Percentiles rank a stretch among this genome's conserved stretches.
Conservation (phyloP, 2,113 vertebrate species). For the Hepsetus odoe region DNA sequence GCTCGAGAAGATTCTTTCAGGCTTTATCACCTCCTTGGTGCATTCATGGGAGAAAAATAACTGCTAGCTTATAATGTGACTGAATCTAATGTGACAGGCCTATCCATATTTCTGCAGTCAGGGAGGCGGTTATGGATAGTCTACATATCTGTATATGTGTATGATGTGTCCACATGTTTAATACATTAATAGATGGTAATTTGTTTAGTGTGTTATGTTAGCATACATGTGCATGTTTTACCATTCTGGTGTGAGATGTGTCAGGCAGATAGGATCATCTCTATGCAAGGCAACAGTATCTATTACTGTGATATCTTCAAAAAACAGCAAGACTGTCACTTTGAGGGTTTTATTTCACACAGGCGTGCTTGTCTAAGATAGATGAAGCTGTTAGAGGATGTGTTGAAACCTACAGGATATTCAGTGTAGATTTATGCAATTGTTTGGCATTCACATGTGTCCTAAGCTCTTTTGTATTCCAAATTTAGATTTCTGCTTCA, state of each 20-base stretch:
- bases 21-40: slow-evolving; percentile 15
- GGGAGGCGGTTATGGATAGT: neutral
- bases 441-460: neutral
- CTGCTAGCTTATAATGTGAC: slow-evolving; percentile 28
- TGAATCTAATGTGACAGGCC: slow-evolving; percentile 22
- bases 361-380: neutral
- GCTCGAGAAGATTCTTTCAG: neutral
- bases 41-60: neutral
- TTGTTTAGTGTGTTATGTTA: neutral
- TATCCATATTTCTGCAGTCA: neutral
- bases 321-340: neutral
- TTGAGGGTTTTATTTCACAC: neutral
- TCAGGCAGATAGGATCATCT: neutral
- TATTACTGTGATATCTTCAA: neutral
- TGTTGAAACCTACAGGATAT: neutral
- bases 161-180: neutral
- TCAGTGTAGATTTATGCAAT: slow-evolving; percentile 4
- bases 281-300: neutral
- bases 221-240: neutral
- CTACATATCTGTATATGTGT: neutral
- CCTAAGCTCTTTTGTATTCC: neutral
- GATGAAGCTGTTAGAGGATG: neutral
- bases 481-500: neutral
- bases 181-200: neutral
- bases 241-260: neutral